Conservation (phyloP, 1,140 invertebrate genomes). For the Pristionchus pacificus region DNA sequence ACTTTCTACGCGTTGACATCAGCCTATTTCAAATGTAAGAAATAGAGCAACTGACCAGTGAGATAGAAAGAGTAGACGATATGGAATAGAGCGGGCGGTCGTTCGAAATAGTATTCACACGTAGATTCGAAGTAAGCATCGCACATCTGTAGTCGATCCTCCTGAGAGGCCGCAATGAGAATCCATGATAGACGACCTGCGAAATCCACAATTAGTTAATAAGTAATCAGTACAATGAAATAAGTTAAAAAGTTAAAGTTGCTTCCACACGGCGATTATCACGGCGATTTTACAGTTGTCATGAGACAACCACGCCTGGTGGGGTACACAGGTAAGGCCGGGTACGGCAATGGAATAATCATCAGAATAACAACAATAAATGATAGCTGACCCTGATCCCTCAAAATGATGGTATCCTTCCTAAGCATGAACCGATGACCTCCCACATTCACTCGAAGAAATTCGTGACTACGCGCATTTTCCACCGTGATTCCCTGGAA, state of each 20-base stretch:
- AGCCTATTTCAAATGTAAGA: neutral
- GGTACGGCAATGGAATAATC: too few species aligned
- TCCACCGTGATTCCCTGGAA: constrained; percentile 16
- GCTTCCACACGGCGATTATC: too few species aligned
- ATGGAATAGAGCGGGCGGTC: constrained; percentile 39
- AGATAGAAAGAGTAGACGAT: constrained; percentile 48
- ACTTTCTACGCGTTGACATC: neutral
- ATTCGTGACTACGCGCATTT: constrained; percentile 19
- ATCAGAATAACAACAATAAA: neutral
- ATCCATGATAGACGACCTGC: constrained; percentile 31
- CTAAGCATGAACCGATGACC: constrained; percentile 42
- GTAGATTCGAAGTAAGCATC: constrained; percentile 41
- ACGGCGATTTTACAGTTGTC: too few species aligned
- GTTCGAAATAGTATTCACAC: constrained; percentile 47
- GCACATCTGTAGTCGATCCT: constrained; percentile 21
- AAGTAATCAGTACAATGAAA: too few species aligned
- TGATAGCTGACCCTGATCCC: constrained; percentile 22
- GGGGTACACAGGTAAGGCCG: too few species aligned
- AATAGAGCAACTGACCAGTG: constrained; percentile 26
- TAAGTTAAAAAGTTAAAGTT: too few species aligned
- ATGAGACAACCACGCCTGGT: too few species aligned
- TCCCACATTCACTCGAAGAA: constrained; percentile 43
- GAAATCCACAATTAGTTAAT: too few species aligned
- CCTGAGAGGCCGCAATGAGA: constrained; percentile 28
- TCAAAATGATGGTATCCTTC: constrained; percentile 34